Conservation (phyloP, 2,888 invertebrate species). For the Galerucella calmariensis region DNA sequence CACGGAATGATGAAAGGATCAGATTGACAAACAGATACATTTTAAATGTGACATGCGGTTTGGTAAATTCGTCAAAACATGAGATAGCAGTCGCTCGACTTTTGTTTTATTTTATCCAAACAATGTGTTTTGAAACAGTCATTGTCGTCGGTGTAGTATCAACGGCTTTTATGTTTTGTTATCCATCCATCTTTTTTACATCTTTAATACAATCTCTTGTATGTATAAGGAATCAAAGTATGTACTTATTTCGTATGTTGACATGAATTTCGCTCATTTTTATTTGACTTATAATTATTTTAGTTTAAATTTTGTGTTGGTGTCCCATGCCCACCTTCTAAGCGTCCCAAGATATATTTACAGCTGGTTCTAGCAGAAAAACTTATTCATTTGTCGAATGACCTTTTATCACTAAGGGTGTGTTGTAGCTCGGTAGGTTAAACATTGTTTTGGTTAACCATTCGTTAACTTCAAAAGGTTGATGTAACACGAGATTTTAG, state of each 20-base stretch:
- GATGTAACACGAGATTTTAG: no score
- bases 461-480: no score
- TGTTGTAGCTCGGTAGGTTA: no score
- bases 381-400: no score
- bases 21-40: slow-evolving; percentile 60
- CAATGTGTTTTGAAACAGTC: slow-evolving; percentile 4
- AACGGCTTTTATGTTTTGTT: not conserved
- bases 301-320: no score
- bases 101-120: slow-evolving; percentile 17
- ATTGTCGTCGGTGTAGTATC: slow-evolving; percentile 1
- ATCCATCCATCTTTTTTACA: not conserved
- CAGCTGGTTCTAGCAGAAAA: no score
- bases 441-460: no score
- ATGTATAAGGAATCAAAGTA: not conserved
- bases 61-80: slow-evolving; percentile 53
- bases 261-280: not conserved
- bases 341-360: no score
- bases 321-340: no score
- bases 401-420: no score
- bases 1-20: slow-evolving; percentile 48
- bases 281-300: no score
- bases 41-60: slow-evolving; percentile 55
- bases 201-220: not conserved
- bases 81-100: slow-evolving; percentile 32
- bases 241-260: not conserved